phyloP scores from a whole-genome alignment of 2,113 vertebrate species.

The Holacanthus passer region DNA sequence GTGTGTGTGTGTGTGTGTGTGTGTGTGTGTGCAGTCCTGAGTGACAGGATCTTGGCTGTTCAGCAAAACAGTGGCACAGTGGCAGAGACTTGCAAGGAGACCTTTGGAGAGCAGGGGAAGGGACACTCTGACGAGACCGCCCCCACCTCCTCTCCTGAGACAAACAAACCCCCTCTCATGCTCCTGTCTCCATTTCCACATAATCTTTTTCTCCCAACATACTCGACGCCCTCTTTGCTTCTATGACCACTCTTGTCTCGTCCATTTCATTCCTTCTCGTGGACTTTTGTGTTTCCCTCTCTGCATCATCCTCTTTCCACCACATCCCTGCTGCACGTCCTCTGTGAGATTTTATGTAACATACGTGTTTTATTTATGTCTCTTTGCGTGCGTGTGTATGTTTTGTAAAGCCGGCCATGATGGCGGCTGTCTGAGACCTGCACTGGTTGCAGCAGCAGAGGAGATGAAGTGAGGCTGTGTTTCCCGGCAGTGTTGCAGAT shows the following conservation, averaged over 20 bases:
- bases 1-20: constrained; percentile 11
- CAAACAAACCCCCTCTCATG: constrained; percentile 23
- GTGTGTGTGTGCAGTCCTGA: constrained; percentile 29
- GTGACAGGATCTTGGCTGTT: constrained; percentile 48
- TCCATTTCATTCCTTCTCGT: not conserved
- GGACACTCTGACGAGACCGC: constrained; percentile 48
- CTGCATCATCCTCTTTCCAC: constrained; percentile 31
- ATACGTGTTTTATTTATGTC: constrained; percentile 68
- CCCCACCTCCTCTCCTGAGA: constrained; percentile 5
- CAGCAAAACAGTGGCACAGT: constrained; percentile 27
- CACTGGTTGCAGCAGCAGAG: constrained; percentile 55
- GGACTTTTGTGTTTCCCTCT: not conserved
- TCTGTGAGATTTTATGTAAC: constrained; percentile 58
- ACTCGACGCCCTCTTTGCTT: not conserved
- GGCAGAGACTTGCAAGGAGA: constrained; percentile 29
- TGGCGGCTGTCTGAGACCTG: constrained; percentile 47
- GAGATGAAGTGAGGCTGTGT: constrained; percentile 74
- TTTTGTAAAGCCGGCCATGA: constrained; percentile 30
- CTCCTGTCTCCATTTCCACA: not conserved
- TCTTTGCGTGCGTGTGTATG: constrained; percentile 13
- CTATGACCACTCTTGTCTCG: not conserved
- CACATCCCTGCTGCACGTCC: constrained; percentile 13
- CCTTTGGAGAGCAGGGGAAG: constrained; percentile 19
- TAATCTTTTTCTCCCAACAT: not conserved
- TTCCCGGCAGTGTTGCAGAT: constrained; percentile 78